These are phyloP conservation scores for Cyrtodaria siliqua DNA, from an alignment of 2,888 invertebrate species.

Conservation along the genomic window DNA sequence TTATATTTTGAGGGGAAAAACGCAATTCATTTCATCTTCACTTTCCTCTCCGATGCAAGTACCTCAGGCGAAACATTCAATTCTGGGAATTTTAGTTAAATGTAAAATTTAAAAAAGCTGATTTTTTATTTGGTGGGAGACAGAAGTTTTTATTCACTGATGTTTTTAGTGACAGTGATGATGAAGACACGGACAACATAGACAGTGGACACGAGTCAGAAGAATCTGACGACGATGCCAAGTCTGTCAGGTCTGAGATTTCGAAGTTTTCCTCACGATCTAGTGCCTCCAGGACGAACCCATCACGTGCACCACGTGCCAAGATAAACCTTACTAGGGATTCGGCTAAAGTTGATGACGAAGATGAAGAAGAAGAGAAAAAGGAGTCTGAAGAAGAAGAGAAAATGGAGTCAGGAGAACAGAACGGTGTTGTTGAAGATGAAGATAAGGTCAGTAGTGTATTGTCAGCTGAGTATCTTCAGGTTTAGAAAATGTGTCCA, in stretches of 20 bases:
- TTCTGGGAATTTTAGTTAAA: too few species aligned
- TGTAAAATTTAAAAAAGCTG: too few species aligned
- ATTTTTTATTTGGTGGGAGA: too few species aligned
- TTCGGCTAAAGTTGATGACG: slow-evolving; percentile 21
- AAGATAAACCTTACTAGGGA: slow-evolving; percentile 28
- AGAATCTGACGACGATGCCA: slow-evolving; percentile 25
- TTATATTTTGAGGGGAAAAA: too few species aligned
- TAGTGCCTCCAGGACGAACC: slow-evolving; percentile 18
- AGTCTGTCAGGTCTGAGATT: slow-evolving; percentile 36
- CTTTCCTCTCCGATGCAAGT: too few species aligned
- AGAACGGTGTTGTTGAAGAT: neutral
- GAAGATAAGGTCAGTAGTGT: slow-evolving; percentile 4
- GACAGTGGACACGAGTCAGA: slow-evolving; percentile 50
- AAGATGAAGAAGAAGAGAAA: slow-evolving; percentile 29
- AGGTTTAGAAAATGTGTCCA: neutral
- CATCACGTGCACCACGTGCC: slow-evolving; percentile 7
- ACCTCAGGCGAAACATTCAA: too few species aligned
- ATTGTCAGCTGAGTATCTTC: neutral
- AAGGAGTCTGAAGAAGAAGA: slow-evolving; percentile 1
- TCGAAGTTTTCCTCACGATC: slow-evolving; percentile 34
- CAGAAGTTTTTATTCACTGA: too few species aligned
- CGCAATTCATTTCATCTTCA: too few species aligned
- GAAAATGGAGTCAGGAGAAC: neutral
- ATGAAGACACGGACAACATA: slow-evolving; percentile 30
- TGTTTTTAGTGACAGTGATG: slow-evolving; percentile 45